Evolutionary conservation across 2,797 vertebrate species (phyloP), one percentile per base, ranked within the genome.

Genomic region (Rousettus madagascariensis): DNA sequence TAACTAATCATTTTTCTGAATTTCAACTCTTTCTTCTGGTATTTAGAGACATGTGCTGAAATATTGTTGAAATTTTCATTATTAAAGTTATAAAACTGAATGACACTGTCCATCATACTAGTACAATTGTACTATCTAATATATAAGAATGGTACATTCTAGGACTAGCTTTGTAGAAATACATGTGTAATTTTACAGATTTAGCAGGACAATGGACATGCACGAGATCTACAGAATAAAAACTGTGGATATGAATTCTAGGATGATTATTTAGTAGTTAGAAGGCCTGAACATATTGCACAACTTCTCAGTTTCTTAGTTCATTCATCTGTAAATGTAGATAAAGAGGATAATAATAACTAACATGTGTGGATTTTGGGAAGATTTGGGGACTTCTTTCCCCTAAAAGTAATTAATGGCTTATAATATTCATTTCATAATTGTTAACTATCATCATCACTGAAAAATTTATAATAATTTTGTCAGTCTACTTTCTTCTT

Each of bases 381-480:
- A 68, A 69, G 6, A 38, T 41, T 0, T 46, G 74, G 57, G 26
- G 22, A 49, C 6, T 6, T 0, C 7, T 10, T 1, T 1, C 16
- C 6, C 15, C 13, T 1, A 8, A 36, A 74, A 53, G 22, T 55
- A 77, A 46, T 78, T 28, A 3, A 41, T 72, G 49, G 17, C 43
- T 82, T 79, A 59, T 46, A 51, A 15, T 86, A 74, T 30, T 71
- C n/a, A 79, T 6, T 79, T 69, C 86, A 61, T 78, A 72, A 69
- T 71, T 94, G 33, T 82, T 95, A 86, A 11, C 28, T 86, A 88
- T 53, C 36, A 86, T 53, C 91, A 85, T 53, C 16, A 74, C 46
- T 82, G 41, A 92, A 91, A 86, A 78, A 30, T 74, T 4, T 72
- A 51, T 9, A 88, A 19, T 90, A 41, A 19, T 96, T 94, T 91